Base-by-base conservation (phyloP, 2,113 vertebrate species). In the Plecturocebus donacophilus region DNA sequence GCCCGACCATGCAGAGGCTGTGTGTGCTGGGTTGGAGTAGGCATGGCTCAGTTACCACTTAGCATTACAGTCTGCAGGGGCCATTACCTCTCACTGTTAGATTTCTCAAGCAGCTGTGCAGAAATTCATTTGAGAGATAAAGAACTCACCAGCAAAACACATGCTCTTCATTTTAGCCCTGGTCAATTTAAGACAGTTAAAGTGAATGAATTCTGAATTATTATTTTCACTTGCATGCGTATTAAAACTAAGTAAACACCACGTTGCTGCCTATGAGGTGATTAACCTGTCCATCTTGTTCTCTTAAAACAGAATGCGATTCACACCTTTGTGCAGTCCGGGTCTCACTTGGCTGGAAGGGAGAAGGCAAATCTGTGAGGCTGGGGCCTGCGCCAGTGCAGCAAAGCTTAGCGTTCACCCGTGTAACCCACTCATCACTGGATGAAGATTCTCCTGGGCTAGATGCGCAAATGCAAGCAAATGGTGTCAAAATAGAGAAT, bases 321-420 rank as follows among this genome's bases (percentile, higher is more conserved):
- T 49, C 98, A 98, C 75, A 99, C 98, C 0, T 99, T 98, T 1
- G 58, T 94, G 3, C 98, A 98, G 95, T 75, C 94, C 0, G 23
- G 96, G 2, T 73, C 97, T 54, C 96, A 58, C 14, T 0, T 98
- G 93, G 89, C 98, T 82, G 96, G 98, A 38, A 98, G 96, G 70
- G 99, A 99, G 66, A 99, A 98, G 61, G 97, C 99, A 90, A 98
- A 99, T 92, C 89, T 99, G 97, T 99, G 96, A 98, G 71, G 25
- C 8, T 0, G 90, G 40, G 23, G 93, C 77, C 25, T n/a, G 9
- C 19, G 7, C 92, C 91, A 38, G 0, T 20, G 96, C 97, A 97
- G 66, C 25, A 21, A 12, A 70, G 40, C 25, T 0, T 20, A 20
- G 35, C 0, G 2, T 91, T 40, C 38, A 27, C 87, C 77, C 97